phyloP scores from a whole-genome alignment of 1,140 invertebrate species.

The Dreissena rostriformis region DNA sequence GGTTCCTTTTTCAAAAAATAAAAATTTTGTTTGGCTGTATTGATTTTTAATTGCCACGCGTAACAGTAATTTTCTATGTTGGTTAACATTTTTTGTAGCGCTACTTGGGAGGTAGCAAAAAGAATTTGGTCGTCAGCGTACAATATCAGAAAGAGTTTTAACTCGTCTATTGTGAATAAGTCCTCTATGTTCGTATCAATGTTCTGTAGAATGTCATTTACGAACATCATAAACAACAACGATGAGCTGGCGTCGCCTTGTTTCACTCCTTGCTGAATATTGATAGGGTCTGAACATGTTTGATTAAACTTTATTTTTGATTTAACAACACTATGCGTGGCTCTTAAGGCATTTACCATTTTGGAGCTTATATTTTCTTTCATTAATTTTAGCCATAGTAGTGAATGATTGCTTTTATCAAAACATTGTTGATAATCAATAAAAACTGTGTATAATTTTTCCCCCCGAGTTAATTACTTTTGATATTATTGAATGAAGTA shows the following conservation, averaged over 20 bases:
- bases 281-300: not conserved
- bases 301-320: not conserved
- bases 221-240: not conserved
- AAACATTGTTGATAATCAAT: no score
- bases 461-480: not conserved
- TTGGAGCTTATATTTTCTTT: not conserved
- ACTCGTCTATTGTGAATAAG: not conserved
- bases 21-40: no score
- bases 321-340: not conserved
- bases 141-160: conserved; percentile 6
- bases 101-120: no score
- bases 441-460: not conserved
- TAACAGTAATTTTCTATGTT: no score
- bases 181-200: not conserved
- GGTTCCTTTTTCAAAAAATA: no score
- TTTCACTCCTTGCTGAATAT: not conserved
- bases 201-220: no score
- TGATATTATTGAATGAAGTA: conserved; percentile 25
- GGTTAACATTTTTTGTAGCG: no score
- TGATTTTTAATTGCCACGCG: no score
- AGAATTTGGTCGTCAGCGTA: not conserved
- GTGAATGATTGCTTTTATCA: not conserved
- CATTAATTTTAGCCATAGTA: not conserved
- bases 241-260: not conserved
- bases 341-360: not conserved